Base-by-base conservation (phyloP, 2,888 invertebrate genomes). In the Aleiodes alternator region DNA sequence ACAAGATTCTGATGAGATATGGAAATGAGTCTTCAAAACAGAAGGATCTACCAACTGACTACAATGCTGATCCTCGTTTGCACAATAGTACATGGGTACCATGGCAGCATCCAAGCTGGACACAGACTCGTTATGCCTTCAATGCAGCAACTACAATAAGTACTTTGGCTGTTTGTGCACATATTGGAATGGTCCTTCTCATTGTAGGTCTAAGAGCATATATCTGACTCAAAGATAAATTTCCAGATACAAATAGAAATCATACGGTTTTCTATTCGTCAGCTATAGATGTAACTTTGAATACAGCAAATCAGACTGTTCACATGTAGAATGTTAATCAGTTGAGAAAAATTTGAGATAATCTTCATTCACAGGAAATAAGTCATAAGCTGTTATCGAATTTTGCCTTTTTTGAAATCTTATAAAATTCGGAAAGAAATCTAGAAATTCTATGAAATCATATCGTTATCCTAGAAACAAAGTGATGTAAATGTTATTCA, bases 41-140 rank as follows among this genome's bases (percentile, higher is more conserved):
- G 43, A 61, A 80, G 0, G 81, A 75, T 34, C 64, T 84, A 12
- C 84, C 85, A 4, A 79, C 88, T 9, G 87, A 89, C 56, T 85
- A 83, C 81, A 87, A 90, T 76, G 94, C 94, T 0, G 93, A 95
- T 86, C 96, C 96, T 0, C 92, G 92, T 57, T 91, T 92, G 80
- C 94, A 93, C 87, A 92, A 93, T 86, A 93, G 94, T 82, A 92
- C 93, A 0, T 96, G 96, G 95, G 92, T 92, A 61, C 93, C 94
- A 0, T 95, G 94, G 94, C 78, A 91, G 9, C 81, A 76, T 14
- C 77, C 84, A 1, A 82, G 81, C 6, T 73, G 80, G 1, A 72
- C 79, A 14, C 53, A 80, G 0, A 81, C 82, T 70, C 75, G 79
- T 4, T 84, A 84, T 16, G 76, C 64, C 31, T 70, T 56, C 16